Percentiles rank a stretch among this genome's conserved stretches.
Conservation (phyloP, 2,797 vertebrate genomes). For the Sorex maritimensis region DNA sequence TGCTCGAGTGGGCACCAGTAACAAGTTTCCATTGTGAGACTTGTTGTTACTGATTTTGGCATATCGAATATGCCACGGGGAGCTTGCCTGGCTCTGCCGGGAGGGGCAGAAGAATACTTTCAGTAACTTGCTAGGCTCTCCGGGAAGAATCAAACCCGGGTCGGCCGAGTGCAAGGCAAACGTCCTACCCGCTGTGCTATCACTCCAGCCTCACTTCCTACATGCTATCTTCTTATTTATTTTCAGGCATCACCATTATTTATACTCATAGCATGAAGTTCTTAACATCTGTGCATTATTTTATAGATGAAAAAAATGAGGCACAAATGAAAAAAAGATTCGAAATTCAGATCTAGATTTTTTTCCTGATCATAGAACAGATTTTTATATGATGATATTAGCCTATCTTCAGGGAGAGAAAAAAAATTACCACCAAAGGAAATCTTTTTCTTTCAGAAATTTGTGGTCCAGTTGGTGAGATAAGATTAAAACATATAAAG, state of each 20-base stretch:
- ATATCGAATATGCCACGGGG: too few species aligned
- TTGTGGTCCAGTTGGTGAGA: background rate
- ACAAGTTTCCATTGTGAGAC: too few species aligned
- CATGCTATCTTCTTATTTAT: background rate
- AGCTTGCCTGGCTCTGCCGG: too few species aligned
- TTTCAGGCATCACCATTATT: background rate
- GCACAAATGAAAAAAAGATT: background rate
- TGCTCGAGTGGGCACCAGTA: too few species aligned
- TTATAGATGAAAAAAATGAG: constrained; percentile 1
- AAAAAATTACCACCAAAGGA: background rate
- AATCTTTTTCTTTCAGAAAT: background rate
- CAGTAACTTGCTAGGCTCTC: too few species aligned
- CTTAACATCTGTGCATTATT: background rate
- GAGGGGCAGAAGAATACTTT: too few species aligned
- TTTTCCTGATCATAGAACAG: constrained; percentile 28
- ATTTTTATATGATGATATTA: constrained; percentile 3
- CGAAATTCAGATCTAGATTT: background rate
- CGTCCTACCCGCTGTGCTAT: too few species aligned
- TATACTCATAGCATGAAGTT: background rate
- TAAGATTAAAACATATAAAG: constrained; percentile 30
- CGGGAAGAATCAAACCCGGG: too few species aligned
- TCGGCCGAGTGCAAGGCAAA: too few species aligned
- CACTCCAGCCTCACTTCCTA: background rate
- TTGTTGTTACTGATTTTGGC: too few species aligned
- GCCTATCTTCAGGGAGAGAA: background rate